Percentiles rank a stretch among this genome's conserved stretches.
Evolutionary conservation across 2,113 vertebrate species (phyloP).

Genomic region (Amblyopsis rosae): DNA sequence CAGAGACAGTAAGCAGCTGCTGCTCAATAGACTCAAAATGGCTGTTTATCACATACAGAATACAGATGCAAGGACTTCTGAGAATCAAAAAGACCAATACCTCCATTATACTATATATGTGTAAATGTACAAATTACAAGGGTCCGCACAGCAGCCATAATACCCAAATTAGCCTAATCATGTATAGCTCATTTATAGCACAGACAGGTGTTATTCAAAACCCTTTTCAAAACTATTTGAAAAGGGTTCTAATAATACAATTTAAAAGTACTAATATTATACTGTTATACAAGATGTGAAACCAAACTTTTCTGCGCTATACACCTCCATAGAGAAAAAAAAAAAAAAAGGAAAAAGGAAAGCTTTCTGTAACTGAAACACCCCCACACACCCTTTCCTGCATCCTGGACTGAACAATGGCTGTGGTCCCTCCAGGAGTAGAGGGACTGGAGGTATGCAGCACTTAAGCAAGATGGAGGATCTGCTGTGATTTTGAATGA

Average conservation of each 20-base stretch:
- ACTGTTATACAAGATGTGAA: background rate
- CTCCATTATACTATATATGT: slow-evolving; percentile 6
- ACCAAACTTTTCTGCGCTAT: background rate
- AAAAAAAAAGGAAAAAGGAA: slow-evolving; percentile 76
- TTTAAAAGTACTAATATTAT: background rate
- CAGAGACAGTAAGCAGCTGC: slow-evolving; percentile 70
- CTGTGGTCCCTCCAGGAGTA: slow-evolving; percentile 30
- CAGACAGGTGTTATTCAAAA: background rate
- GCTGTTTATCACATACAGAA: slow-evolving; percentile 39
- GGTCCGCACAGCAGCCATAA: too few species aligned
- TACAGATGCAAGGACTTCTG: slow-evolving; percentile 60
- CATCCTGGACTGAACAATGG: slow-evolving; percentile 77
- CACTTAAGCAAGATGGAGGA: background rate
- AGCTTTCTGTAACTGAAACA: slow-evolving; percentile 50
- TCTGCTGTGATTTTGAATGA: background rate
- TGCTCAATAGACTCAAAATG: slow-evolving; percentile 54
- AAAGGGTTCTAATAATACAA: too few species aligned
- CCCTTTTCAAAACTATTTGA: too few species aligned
- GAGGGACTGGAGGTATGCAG: slow-evolving; percentile 33
- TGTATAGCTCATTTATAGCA: background rate
- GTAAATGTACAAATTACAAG: background rate
- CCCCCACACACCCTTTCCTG: slow-evolving; percentile 79
- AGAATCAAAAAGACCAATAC: slow-evolving; percentile 27
- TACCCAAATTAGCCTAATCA: too few species aligned
- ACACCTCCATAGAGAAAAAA: slow-evolving; percentile 59